Evolutionary conservation across 2,797 vertebrate species (phyloP).

Genomic region (Peromyscus aztecus): DNA sequence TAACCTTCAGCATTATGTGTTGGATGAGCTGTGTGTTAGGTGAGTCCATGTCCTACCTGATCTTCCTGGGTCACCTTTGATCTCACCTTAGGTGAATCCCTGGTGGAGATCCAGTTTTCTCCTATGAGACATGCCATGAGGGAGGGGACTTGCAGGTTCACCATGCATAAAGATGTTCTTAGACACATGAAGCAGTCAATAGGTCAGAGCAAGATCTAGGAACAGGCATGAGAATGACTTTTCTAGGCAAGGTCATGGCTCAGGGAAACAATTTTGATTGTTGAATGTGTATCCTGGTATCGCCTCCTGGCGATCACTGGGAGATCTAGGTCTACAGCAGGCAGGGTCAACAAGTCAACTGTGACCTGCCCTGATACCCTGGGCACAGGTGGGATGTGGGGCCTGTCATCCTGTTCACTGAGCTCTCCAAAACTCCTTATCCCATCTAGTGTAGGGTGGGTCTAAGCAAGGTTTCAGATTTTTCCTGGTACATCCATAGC

Average conservation of each 20-base stretch:
- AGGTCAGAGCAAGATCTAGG: not conserved
- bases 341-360: not conserved
- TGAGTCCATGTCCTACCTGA: not conserved
- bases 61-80: not conserved
- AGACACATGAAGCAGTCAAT: not conserved
- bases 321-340: not conserved
- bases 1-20: not conserved
- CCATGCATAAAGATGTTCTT: not conserved
- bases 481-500: not conserved
- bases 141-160: not conserved
- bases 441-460: not conserved
- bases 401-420: not conserved
- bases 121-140: not conserved
- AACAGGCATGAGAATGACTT: not conserved
- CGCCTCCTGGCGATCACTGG: too few species aligned
- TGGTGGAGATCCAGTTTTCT: not conserved
- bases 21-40: not conserved
- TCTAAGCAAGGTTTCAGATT: not conserved
- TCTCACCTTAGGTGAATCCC: not conserved
- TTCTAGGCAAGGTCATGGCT: not conserved
- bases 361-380: not conserved
- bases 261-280: not conserved
- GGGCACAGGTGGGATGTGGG: not conserved
- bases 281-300: not conserved
- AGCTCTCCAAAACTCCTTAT: not conserved